Evolutionary conservation across 1,140 invertebrate genomes (phyloP).

Genomic region (Zaprionus nigranus): DNA sequence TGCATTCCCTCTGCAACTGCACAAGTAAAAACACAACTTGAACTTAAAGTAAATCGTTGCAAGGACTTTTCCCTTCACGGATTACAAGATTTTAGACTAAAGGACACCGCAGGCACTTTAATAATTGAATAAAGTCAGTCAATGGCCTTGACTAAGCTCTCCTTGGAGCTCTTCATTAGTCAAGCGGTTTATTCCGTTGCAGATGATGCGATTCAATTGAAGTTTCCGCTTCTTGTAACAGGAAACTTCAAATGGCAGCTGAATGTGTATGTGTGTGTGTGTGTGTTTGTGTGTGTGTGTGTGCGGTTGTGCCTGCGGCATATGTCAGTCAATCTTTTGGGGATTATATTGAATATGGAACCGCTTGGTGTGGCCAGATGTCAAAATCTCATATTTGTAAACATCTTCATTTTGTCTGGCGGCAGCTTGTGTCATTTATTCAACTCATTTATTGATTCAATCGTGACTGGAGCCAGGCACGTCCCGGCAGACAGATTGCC

Average conservation of each 20-base stretch:
- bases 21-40: no score
- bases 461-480: conserved; percentile 51
- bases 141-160: neutral
- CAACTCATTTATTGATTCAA: conserved; percentile 74
- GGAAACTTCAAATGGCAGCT: conserved; percentile 1
- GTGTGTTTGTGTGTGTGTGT: neutral
- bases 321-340: conserved; percentile 55
- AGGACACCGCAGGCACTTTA: neutral
- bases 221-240: conserved; percentile 16
- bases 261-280: neutral
- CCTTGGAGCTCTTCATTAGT: neutral
- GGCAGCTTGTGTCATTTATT: conserved; percentile 67
- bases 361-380: conserved; percentile 51
- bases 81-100: neutral
- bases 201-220: conserved; percentile 4
- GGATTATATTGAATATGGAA: conserved; percentile 60
- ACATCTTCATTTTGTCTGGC: conserved; percentile 56
- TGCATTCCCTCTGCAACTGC: no score
- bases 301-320: conserved; percentile 21
- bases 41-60: no score
- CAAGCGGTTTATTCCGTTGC: conserved; percentile 7
- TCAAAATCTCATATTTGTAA: conserved; percentile 69
- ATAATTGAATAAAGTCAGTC: neutral
- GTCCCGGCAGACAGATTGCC: conserved; percentile 42
- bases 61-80: no score